phyloP scores from a whole-genome alignment of 2,888 invertebrate species.

The Deroplatys truncata region DNA sequence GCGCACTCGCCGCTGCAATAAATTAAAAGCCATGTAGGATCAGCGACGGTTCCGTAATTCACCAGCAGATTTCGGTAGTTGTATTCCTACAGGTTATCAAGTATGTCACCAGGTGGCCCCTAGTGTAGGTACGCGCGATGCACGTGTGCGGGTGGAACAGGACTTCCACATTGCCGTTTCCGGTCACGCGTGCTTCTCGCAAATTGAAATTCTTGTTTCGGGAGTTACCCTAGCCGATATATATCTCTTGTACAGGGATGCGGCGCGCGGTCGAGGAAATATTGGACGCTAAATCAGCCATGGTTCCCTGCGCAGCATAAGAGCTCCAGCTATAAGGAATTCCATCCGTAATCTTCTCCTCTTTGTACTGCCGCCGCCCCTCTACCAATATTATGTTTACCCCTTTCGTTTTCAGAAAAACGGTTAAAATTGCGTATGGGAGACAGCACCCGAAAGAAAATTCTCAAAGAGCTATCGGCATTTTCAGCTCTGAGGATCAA shows the following conservation, averaged over 20 bases:
- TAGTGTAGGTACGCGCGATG: background rate
- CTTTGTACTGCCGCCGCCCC: background rate
- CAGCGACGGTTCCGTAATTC: background rate
- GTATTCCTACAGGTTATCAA: conserved; percentile 22
- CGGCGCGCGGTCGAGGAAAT: conserved; percentile 8
- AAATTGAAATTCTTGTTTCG: conserved; percentile 43
- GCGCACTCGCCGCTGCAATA: background rate
- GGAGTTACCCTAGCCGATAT: background rate
- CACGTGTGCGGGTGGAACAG: background rate
- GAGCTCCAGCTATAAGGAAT: background rate
- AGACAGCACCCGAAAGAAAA: background rate
- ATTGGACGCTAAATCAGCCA: conserved; percentile 25
- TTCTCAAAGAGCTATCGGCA: background rate
- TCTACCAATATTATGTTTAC: background rate
- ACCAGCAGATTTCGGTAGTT: background rate
- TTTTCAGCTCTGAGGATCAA: background rate
- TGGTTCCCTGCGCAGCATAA: conserved; percentile 18
- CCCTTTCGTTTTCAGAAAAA: background rate
- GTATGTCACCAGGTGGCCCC: conserved; percentile 25
- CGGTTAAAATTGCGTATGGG: background rate
- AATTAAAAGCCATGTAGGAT: background rate
- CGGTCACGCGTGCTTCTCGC: conserved; percentile 36
- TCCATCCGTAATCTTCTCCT: background rate
- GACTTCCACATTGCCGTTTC: conserved; percentile 24
- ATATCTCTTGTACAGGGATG: conserved; percentile 2